phyloP scores from a whole-genome alignment of 2,888 invertebrate genomes.

The Erynnis tages region DNA sequence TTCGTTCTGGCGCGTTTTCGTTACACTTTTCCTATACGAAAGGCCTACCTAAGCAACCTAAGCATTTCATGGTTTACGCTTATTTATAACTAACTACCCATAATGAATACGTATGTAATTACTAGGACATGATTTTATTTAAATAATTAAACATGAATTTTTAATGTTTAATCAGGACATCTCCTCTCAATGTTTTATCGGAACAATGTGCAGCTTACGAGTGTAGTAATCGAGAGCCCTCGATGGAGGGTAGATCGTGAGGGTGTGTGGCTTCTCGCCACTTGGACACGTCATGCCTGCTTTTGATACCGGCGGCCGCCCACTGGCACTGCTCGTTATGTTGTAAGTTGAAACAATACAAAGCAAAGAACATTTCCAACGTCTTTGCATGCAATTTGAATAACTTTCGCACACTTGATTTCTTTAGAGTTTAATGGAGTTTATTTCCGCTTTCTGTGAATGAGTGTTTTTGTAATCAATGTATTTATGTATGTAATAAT shows the following conservation, averaged over 20 bases:
- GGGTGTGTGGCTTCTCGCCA: conserved; percentile 46
- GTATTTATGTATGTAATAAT: too few relatives aligned
- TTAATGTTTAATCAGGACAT: too few relatives aligned
- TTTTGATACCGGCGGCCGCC: conserved; percentile 1
- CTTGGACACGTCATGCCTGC: conserved; percentile 64
- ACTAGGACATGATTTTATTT: too few relatives aligned
- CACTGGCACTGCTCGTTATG: background rate
- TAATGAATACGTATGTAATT: too few relatives aligned
- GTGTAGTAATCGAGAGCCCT: conserved; percentile 47
- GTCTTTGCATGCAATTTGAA: background rate
- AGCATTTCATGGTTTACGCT: too few relatives aligned
- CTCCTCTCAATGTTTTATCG: conserved; percentile 4
- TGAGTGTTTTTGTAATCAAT: too few relatives aligned
- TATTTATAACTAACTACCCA: too few relatives aligned
- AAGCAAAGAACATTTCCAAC: background rate
- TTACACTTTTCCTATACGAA: too few relatives aligned
- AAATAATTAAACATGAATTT: too few relatives aligned
- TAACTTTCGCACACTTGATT: background rate
- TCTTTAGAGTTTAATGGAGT: background rate
- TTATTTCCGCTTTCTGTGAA: too few relatives aligned
- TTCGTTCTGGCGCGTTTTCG: too few relatives aligned
- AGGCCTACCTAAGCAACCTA: too few relatives aligned
- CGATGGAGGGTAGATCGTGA: conserved; percentile 50
- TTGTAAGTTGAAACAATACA: background rate
- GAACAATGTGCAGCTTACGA: conserved; percentile 23